Evolutionary conservation across 2,888 invertebrate species (phyloP).

Genomic region (Trissolcus japonicus): DNA sequence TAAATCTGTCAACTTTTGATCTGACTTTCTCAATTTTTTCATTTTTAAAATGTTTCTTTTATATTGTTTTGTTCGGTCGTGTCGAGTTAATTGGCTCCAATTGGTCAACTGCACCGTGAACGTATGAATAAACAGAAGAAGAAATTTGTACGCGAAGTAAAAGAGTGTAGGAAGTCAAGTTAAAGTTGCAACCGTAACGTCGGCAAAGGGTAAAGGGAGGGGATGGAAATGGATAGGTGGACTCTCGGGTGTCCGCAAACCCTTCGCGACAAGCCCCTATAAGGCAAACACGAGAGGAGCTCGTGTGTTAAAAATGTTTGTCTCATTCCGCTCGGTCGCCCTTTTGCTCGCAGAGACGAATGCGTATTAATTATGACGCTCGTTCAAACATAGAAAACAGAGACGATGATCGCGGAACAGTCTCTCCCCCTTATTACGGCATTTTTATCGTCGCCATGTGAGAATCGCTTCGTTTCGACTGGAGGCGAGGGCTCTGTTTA

Average conservation of each 20-base stretch:
- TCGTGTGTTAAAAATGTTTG: conserved; percentile 58
- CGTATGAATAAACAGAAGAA: conserved; percentile 17
- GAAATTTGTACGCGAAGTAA: conserved; percentile 16
- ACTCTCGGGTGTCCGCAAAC: conserved; percentile 37
- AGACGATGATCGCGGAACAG: conserved; percentile 57
- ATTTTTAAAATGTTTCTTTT: too few species aligned
- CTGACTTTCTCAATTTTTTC: too few species aligned
- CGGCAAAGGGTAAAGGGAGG: conserved; percentile 14
- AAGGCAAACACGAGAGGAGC: conserved; percentile 52
- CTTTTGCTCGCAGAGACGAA: conserved; percentile 64
- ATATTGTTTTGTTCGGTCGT: too few species aligned
- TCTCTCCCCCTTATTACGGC: conserved; percentile 67
- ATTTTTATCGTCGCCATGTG: conserved; percentile 56
- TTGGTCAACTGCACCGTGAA: not conserved
- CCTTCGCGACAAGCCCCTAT: conserved; percentile 53
- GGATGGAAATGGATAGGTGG: conserved; percentile 38
- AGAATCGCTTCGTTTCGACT: conserved; percentile 56
- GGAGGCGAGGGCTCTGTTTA: conserved; percentile 71
- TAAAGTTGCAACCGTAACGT: conserved; percentile 34
- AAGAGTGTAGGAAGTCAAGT: conserved; percentile 11
- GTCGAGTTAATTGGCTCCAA: not conserved
- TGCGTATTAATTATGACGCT: conserved; percentile 75
- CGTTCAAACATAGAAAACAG: conserved; percentile 73
- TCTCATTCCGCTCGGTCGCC: conserved; percentile 53
- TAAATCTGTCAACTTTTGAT: conserved; percentile 25